Base-by-base conservation (phyloP, 2,888 invertebrate species). In the Drosophila bunnanda region DNA sequence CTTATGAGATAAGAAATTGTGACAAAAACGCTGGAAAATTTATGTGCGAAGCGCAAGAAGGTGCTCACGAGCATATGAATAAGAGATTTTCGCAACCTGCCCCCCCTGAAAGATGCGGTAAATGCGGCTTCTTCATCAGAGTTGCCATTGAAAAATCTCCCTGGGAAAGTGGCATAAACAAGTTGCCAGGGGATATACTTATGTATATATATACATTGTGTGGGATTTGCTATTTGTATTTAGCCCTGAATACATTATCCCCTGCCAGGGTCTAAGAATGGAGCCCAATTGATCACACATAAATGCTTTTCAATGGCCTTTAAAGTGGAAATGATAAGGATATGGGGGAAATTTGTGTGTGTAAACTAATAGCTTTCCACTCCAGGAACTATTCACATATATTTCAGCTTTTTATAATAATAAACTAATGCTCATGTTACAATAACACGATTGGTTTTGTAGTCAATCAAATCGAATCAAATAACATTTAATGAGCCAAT, bases 1-100 rank as follows among this genome's bases (percentile, higher is more conserved):
- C 83, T 75, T 72, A 80, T 61, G 76, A 68, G 83, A 83, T 86
- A 83, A 79, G 83, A 79, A 80, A 80, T 80, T 83, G 81, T 75
- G 76, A 79, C 82, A 78, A 77, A 81, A 81, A 78, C 65, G 75
- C 67, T 74, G 83, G 83, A 81, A 83, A 83, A 83, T 83, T 80
- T 72, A 64, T 75, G 59, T 68, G 78, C 68, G 50, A 72, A 72
- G 59, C 61, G 67, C 28, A 34, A 46, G 57, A 72, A 71, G 72
- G 72, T 72, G 41, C 54, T 71, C 72, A 57, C 56, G 36, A 50
- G 58, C 72, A 71, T 64, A 74, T 74, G 66, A 74, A 74, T 74
- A 74, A 73, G 74, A 74, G 53, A 74, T 74, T 73, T 46, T 46
- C 44, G 44, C 22, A 25, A 25, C 25, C 25, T n/a, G n/a, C 41